Evolutionary conservation across 2,888 invertebrate species (phyloP).

Genomic region (Pristionchus maxplancki): DNA sequence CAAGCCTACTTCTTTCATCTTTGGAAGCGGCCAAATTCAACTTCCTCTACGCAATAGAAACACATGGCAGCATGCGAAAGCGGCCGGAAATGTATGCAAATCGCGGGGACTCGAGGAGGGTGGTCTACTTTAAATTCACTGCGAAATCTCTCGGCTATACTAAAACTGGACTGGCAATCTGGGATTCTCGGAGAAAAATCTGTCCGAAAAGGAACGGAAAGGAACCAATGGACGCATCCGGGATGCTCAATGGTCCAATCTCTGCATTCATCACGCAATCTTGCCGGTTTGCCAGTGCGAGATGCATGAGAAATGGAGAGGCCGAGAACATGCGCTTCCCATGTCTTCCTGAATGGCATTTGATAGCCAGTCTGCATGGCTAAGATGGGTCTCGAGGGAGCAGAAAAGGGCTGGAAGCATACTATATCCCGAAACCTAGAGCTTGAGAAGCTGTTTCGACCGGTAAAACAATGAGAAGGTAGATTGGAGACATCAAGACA

Average conservation of each 20-base stretch:
- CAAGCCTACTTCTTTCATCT: background rate
- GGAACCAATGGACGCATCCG: too few species aligned
- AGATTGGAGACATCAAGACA: too few species aligned
- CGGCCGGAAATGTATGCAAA: slow-evolving; percentile 30
- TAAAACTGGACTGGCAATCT: slow-evolving; percentile 2
- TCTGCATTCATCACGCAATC: too few species aligned
- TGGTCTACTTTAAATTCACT: background rate
- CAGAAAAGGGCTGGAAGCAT: background rate
- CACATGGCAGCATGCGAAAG: background rate
- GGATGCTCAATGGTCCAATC: too few species aligned
- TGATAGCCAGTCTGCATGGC: background rate
- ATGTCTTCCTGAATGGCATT: background rate
- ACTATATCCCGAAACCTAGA: too few species aligned
- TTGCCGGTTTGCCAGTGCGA: too few species aligned
- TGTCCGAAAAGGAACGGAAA: background rate
- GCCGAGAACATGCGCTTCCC: too few species aligned
- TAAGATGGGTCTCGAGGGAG: background rate
- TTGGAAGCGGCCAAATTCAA: background rate
- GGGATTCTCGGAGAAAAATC: background rate
- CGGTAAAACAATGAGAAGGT: background rate
- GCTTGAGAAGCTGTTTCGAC: background rate
- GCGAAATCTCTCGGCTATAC: background rate
- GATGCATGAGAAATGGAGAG: too few species aligned
- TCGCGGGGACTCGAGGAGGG: background rate
- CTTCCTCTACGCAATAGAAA: background rate